Base-by-base conservation (phyloP, 2,888 invertebrate species). In the Drosophila birchii region DNA sequence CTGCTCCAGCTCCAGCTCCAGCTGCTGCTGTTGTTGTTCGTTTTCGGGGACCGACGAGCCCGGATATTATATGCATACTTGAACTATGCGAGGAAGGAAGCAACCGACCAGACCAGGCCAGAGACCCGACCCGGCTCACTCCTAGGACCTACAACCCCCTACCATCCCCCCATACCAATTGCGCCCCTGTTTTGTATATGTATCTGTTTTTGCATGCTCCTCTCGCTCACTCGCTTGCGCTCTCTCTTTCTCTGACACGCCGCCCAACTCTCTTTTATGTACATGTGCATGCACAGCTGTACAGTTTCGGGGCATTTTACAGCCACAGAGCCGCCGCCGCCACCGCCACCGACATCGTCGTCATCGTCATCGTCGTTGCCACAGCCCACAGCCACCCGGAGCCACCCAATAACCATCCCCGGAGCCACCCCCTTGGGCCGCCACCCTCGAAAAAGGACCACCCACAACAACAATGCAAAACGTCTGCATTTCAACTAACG, bases 21-120 rank as follows among this genome's bases (percentile, higher is more conserved):
- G 32, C 32, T 49, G 32, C 9, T 44, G 79, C 77, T 85, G 80
- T 74, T 47, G 64, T 61, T 51, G 41, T 64, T 66, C 63, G 86
- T 81, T 86, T 73, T 83, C 76, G 77, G 86, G 87, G 69, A 77
- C 75, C 85, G 82, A 87, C 85, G 78, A 63, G 63, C 79, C 88
- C 80, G 86, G 88, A 86, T 88, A 86, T 86, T 86, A 86, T 86
- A 88, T 86, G 86, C 86, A 86, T 88, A 88, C 86, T 86, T 86
- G 88, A 86, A 86, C 86, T 84, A 88, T 88, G 84, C 88, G 85
- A 57, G 60, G 75, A 77, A 84, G 83, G 83, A 86, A 83, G 70
- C 79, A 47, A 45, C 41, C 57, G 60, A 61, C 72, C 60, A 43
- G 55, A 49, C 54, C 71, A 45, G 55, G 32, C 34, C 53, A 53